These are phyloP conservation scores for Pachypeltis micranthus DNA, from an alignment of 1,140 invertebrate genomes.

Conservation along the genomic window DNA sequence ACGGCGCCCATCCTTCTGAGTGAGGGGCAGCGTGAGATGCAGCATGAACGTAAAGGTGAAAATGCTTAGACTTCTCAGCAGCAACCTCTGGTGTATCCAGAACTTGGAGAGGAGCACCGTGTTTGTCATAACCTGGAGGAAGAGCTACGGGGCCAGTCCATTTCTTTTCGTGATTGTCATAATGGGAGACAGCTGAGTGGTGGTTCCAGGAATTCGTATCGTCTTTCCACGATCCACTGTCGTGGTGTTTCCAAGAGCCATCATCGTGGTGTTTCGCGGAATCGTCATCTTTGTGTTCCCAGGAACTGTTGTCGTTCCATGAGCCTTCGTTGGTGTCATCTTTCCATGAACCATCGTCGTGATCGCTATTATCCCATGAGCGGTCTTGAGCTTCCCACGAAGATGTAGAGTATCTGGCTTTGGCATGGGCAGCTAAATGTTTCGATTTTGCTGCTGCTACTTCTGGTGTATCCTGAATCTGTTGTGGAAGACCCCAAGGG, in stretches of 20 bases:
- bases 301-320: not conserved
- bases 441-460: constrained; percentile 24
- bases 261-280: not conserved
- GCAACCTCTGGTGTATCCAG: constrained; percentile 26
- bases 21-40: constrained; percentile 5
- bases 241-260: not conserved
- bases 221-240: constrained; percentile 7
- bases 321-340: not conserved
- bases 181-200: constrained; percentile 24
- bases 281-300: no score
- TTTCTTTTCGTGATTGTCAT: constrained; percentile 32
- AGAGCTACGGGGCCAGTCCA: constrained; percentile 38
- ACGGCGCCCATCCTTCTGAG: no score
- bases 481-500: constrained; percentile 29
- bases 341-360: not conserved
- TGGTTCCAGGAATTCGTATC: not conserved
- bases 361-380: not conserved
- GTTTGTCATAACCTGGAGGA: constrained; percentile 36
- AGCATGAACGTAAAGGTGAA: constrained; percentile 10
- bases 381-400: not conserved
- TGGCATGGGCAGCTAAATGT: constrained; percentile 19
- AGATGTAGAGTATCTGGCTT: constrained; percentile 25
- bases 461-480: constrained; percentile 20
- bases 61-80: constrained; percentile 26
- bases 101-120: constrained; percentile 29